A percentile compares a stretch with the other conserved stretches of the same genome.
phyloP scores from a whole-genome alignment of 2,113 vertebrate genomes.

The Ailurus styani region DNA sequence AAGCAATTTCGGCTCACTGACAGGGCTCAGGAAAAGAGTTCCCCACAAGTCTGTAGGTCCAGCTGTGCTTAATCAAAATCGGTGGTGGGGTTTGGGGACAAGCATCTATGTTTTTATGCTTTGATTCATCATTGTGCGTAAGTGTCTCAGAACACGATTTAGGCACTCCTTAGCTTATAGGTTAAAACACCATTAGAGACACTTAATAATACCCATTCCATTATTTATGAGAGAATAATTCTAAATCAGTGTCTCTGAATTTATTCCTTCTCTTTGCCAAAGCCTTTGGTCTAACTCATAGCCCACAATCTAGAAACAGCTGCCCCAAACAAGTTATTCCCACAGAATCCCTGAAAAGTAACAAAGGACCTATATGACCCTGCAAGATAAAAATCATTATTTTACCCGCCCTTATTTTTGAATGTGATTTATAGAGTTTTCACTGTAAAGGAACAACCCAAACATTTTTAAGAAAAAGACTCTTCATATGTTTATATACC shows the following conservation, averaged over 20 bases:
- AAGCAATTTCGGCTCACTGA: background rate
- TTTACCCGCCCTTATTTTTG: background rate
- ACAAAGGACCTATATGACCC: background rate
- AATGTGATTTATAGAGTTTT: conserved; percentile 3
- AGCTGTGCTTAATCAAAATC: background rate
- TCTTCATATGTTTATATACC: conserved; percentile 48
- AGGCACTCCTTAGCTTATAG: background rate
- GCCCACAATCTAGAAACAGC: background rate
- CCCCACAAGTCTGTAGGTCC: background rate
- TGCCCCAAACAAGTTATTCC: background rate
- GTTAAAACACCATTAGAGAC: background rate
- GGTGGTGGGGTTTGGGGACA: background rate
- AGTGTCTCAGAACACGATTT: background rate
- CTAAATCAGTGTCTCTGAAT: background rate
- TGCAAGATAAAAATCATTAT: background rate
- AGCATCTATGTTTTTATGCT: background rate
- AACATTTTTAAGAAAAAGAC: conserved; percentile 35
- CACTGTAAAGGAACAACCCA: conserved; percentile 7
- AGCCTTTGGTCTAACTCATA: background rate
- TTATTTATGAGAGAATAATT: background rate
- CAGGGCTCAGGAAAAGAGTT: background rate
- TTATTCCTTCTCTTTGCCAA: background rate
- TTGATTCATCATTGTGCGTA: background rate
- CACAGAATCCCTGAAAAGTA: background rate
- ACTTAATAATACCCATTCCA: background rate